Percentiles rank a stretch among this genome's conserved stretches.
These are phyloP conservation scores for Gyrodactylus salaris DNA, from an alignment of 1,140 invertebrate genomes.

Conservation along the genomic window DNA sequence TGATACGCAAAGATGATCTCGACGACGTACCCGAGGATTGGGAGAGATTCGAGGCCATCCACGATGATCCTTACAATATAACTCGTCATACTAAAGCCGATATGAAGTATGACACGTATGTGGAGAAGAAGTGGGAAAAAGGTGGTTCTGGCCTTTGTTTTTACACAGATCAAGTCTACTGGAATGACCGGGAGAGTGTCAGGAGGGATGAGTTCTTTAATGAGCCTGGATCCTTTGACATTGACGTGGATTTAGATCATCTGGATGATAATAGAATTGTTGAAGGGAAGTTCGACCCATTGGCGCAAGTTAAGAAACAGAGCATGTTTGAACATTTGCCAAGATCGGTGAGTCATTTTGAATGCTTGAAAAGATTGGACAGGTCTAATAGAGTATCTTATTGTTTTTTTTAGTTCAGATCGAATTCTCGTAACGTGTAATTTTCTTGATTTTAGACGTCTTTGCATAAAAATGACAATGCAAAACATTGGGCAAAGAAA, in stretches of 20 bases:
- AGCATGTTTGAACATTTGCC: background rate
- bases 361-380: background rate
- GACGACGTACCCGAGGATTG: slow-evolving; percentile 19
- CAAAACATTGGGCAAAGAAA: too few relatives aligned
- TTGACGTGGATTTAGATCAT: slow-evolving; percentile 3
- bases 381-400: too few relatives aligned
- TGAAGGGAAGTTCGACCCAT: background rate
- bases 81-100: slow-evolving; percentile 19
- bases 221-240: slow-evolving; percentile 9
- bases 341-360: background rate
- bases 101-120: slow-evolving; percentile 25
- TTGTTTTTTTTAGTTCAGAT: too few relatives aligned
- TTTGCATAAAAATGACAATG: too few relatives aligned
- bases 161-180: slow-evolving; percentile 28
- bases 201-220: slow-evolving; percentile 11
- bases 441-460: too few relatives aligned
- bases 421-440: too few relatives aligned
- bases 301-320: background rate
- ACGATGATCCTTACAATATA: slow-evolving; percentile 26
- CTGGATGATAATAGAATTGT: background rate
- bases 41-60: slow-evolving; percentile 26
- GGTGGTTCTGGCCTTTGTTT: slow-evolving; percentile 29
- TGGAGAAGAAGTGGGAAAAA: slow-evolving; percentile 31
- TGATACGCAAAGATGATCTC: background rate
- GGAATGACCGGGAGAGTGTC: slow-evolving; percentile 21